Base-by-base conservation (phyloP, 1,140 invertebrate genomes). In the Drosophila ohnishii region DNA sequence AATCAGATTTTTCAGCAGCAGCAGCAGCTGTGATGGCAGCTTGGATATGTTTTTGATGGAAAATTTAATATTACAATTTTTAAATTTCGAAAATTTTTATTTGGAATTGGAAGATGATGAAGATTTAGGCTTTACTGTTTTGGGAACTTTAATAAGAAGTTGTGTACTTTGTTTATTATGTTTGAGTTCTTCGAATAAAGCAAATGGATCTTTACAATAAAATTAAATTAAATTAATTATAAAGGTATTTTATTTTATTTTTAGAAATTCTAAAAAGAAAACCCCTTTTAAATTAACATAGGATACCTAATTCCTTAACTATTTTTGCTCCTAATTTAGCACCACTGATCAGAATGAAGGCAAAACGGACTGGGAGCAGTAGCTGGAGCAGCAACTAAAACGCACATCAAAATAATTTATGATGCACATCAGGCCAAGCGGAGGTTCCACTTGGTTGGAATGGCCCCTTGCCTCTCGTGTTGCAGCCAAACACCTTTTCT, bases 371-470 rank as follows among this genome's bases (percentile, higher is more conserved):
- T 19, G 30, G 39, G 34, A 67, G 61, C 37, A 9, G 28, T 35
- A 34, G 63, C 25, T 34, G 37, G 16, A 19, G 66, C 28, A 39
- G 53, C 80, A 84, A 75, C 80, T 65, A 72, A 73, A 87, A 66
- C 75, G 75, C 76, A 82, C 84, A 88, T 87, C 83, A 87, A 80
- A 87, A 84, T 88, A 88, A 87, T 88, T 87, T 83, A 87, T 87
- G 80, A 80, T 88, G 76, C 84, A 83, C 80, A 88, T 87, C 75
- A 64, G 61, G 69, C 37, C 55, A 51, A 80, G 78, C 44, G 57
- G 61, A 66, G 62, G 39, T 69, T 62, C 47, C 59, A 53, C 67
- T 42, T 40, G 45, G 60, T 44, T 65, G 64, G 73, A 61, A 53
- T 58, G 60, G 67, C 60, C 44, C 59, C 37, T 1, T 50, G 30